Percentiles rank a stretch among this genome's conserved stretches.
phyloP scores from a whole-genome alignment of 2,888 invertebrate species.

The Lithophane ornitopus region DNA sequence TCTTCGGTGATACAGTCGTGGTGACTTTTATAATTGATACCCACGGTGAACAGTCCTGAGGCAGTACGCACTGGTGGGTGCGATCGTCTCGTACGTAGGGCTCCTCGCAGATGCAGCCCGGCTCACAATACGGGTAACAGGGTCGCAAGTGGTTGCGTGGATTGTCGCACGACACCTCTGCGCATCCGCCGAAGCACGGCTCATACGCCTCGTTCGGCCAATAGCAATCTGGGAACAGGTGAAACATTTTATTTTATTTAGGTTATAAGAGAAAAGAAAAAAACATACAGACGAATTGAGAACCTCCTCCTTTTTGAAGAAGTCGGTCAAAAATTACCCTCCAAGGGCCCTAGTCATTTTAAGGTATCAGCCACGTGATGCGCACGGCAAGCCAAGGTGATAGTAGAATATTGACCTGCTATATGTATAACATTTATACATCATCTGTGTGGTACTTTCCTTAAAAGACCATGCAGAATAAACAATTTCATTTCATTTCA shows the following conservation, averaged over 20 bases:
- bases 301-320: too few relatives aligned
- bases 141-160: constrained; percentile 87
- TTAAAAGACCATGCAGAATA: too few relatives aligned
- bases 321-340: too few relatives aligned
- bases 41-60: constrained; percentile 87
- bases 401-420: not conserved
- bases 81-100: constrained; percentile 87
- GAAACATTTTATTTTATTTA: not conserved
- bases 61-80: constrained; percentile 86
- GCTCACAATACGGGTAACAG: constrained; percentile 89
- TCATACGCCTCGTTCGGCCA: constrained; percentile 87
- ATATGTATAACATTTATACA: too few relatives aligned
- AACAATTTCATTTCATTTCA: too few relatives aligned
- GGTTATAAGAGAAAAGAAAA: accelerated
- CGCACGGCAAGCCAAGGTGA: not conserved
- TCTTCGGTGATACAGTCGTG: not conserved
- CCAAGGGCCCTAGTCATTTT: not conserved
- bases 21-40: constrained; percentile 61
- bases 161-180: constrained; percentile 88
- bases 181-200: constrained; percentile 87
- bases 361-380: not conserved
- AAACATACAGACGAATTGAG: too few relatives aligned
- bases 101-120: constrained; percentile 86
- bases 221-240: constrained; percentile 80
- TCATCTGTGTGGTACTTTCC: too few relatives aligned